Base-by-base conservation (phyloP, 2,888 invertebrate genomes). In the Proisotoma minuta region DNA sequence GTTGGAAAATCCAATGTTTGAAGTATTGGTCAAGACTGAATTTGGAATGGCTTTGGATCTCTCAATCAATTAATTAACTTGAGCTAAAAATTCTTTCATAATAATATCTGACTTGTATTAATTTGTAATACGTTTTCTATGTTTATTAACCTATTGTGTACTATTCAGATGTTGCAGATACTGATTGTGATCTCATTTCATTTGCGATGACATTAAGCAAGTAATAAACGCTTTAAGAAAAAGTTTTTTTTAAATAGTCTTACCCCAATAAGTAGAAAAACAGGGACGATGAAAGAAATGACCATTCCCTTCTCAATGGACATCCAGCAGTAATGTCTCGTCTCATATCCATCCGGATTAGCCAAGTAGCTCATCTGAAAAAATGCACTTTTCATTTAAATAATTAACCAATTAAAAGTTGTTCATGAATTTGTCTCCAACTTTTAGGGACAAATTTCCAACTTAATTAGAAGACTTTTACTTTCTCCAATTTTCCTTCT, bases 281-380 rank as follows among this genome's bases (percentile, higher is more conserved):
- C 84, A 12, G 88, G 88, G 20, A 86, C 81, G 83, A 88, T 87
- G 76, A 86, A 88, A 48, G 87, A 87, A 75, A 87, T 80, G 15
- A 87, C 83, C 86, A 88, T 87, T 3, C 87, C 87, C 74, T 85
- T 84, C 76, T 87, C 86, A 49, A 87, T 84, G 0, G 87, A 87
- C 82, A 88, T 84, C 84, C 87, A 88, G 76, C 88, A 88, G 75
- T 87, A 88, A 73, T 84, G 83, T 71, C 84, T 84, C 29, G 84
- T 85, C 78, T 88, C 87, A 75, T 87, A 87, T 67, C 86, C 87
- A 70, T 84, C 82, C 74, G 86, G 84, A 28, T 86, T 83, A n/a
- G 84, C 78, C 5, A 84, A 81, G 75, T 84, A 86, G 66, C 86
- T 85, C 68, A 84, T 81, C 54, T 54, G 54, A 5, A 52, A 52